phyloP scores from a whole-genome alignment of 2,797 vertebrate genomes.

The Myripristis murdjan region DNA sequence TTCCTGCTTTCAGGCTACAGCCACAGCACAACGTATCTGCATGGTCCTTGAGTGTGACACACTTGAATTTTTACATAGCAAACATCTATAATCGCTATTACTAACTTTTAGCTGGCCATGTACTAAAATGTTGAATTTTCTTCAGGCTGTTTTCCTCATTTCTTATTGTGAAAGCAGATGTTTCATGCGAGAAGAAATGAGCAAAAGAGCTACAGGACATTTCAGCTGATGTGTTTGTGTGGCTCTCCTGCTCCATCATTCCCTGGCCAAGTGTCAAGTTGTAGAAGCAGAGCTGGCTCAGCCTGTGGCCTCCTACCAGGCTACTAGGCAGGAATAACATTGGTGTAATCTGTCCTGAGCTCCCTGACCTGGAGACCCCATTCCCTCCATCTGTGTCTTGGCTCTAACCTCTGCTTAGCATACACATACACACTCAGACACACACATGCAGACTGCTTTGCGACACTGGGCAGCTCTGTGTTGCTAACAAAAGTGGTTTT shows the following conservation, averaged over 20 bases:
- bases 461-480: conserved; percentile 17
- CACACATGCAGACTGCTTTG: conserved; percentile 15
- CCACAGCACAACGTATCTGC: too few species aligned
- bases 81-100: too few species aligned
- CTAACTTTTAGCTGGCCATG: background rate
- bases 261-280: conserved; percentile 12
- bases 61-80: too few species aligned
- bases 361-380: conserved; percentile 46
- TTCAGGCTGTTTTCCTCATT: background rate
- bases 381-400: conserved; percentile 37
- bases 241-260: background rate
- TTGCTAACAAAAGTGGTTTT: conserved; percentile 42
- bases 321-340: conserved; percentile 39
- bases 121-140: background rate
- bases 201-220: background rate
- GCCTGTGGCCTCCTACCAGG: conserved; percentile 28
- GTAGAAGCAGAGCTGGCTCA: background rate
- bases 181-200: background rate
- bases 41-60: too few species aligned
- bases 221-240: background rate
- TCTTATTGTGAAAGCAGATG: background rate
- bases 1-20: too few species aligned
- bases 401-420: conserved; percentile 8
- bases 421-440: background rate
- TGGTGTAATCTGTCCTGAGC: conserved; percentile 52